Base-by-base conservation (phyloP, 2,113 vertebrate species). In the Chascanopsetta lugubris region DNA sequence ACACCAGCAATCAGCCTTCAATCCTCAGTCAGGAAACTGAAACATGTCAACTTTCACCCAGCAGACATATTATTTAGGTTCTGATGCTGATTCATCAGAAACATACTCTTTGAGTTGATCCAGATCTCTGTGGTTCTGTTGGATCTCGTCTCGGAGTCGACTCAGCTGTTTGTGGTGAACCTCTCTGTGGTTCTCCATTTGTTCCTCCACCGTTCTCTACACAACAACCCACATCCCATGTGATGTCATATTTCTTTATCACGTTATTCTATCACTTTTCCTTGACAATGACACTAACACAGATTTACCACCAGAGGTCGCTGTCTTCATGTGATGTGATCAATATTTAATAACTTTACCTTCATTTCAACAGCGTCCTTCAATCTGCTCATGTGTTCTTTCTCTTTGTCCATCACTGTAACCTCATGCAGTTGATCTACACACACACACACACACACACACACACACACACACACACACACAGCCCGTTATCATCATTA, bases 171-270 rank as follows among this genome's bases (percentile, higher is more conserved):
- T 96, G 82, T 96, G 94, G 79, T 95, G 96, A 26, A 94, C 93
- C 74, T 99, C 96, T 85, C 94, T 88, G 90, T 97, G 94, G 64
- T 91, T 95, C 88, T 97, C 95, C 96, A 98, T 97, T 93, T 98
- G 95, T 80, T 97, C 94, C 89, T 98, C 88, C 40, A 90, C 22
- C 1, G 88, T 89, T 54, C 93, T 96, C 96, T 98, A 79, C 24
- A 64, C 38, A 71, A 18, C 17, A 51, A 30, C 8, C 8, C 4
- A 30, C 29, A 30, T n/a, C n/a, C 29, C 8, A 30, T 30, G 5
- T 30, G 4, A 30, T 15, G 15, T 38, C 15, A 15, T 36, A 13
- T 15, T 36, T 36, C 8, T n/a, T n/a, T 34, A 34, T 34, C 12
- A 34, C 13, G 32, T 34, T 34, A 34, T 34, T n/a, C n/a, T n/a